Conservation (phyloP, 2,888 invertebrate species). For the Gandaritis pyraliata region DNA sequence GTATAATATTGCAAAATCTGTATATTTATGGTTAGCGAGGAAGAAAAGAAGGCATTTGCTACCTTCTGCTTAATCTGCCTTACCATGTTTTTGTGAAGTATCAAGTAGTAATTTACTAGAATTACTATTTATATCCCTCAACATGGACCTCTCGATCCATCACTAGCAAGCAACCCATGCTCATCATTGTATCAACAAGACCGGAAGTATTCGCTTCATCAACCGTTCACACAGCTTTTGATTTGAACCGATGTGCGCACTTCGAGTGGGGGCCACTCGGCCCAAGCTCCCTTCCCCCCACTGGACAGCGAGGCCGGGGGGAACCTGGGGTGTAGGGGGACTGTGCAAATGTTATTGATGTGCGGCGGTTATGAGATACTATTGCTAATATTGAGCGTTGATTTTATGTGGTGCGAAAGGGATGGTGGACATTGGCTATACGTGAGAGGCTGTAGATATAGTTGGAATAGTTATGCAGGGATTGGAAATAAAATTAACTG, state of each 20-base stretch:
- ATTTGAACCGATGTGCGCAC: constrained; percentile 65
- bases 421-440: constrained; percentile 36
- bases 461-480: constrained; percentile 26
- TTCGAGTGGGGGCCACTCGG: constrained; percentile 44
- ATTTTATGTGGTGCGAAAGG: constrained; percentile 49
- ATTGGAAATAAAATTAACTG: constrained; percentile 32
- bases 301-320: constrained; percentile 26
- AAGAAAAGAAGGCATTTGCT: no score
- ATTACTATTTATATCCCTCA: neutral
- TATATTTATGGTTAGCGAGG: no score
- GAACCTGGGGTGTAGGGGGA: constrained; percentile 41
- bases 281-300: constrained; percentile 31
- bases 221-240: constrained; percentile 58
- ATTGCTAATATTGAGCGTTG: constrained; percentile 60
- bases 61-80: no score
- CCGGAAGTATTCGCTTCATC: constrained; percentile 58
- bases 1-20: no score
- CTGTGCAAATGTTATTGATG: constrained; percentile 65
- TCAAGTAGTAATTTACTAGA: neutral
- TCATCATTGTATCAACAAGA: constrained; percentile 46
- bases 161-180: constrained; percentile 26
- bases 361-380: constrained; percentile 54
- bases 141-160: constrained; percentile 20
- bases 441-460: constrained; percentile 25
- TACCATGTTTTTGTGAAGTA: neutral